Evolutionary conservation across 1,140 invertebrate genomes (phyloP).

Genomic region (Tenebrio molitor): DNA sequence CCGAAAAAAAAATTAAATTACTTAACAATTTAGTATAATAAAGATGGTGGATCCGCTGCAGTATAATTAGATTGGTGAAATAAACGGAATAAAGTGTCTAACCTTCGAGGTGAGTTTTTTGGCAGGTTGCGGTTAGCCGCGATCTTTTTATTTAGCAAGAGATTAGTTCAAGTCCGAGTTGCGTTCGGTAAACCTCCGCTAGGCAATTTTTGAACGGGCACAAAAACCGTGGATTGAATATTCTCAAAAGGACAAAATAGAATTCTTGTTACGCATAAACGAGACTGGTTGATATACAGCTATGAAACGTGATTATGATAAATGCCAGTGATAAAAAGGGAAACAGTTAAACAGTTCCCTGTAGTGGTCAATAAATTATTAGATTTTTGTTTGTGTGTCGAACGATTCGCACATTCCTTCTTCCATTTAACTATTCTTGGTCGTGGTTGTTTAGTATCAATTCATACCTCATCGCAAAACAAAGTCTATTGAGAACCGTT

Average conservation of each 20-base stretch:
- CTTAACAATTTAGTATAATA: background rate
- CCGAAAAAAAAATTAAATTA: background rate
- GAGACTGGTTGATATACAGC: constrained; percentile 25
- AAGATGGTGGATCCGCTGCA: background rate
- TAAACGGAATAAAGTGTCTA: background rate
- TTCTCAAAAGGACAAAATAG: background rate
- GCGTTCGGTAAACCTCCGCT: background rate
- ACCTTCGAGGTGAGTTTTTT: constrained; percentile 15
- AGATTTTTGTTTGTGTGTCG: constrained; percentile 1
- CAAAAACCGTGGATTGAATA: background rate
- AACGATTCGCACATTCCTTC: constrained; percentile 3
- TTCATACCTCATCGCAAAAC: no score
- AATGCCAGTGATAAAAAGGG: constrained; percentile 33
- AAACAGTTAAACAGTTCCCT: constrained; percentile 3
- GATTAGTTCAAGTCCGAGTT: constrained; percentile 11
- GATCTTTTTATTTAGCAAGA: constrained; percentile 10
- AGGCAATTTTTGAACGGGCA: constrained; percentile 2
- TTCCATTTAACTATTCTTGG: no score
- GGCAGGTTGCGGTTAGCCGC: constrained; percentile 11
- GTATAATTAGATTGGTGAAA: constrained; percentile 7
- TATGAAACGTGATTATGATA: constrained; percentile 23
- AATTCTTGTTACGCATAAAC: constrained; percentile 35
- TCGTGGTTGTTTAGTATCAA: no score
- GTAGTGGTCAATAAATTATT: background rate
- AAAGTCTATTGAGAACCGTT: no score